Percentiles rank a stretch among this genome's conserved stretches.
Conservation (phyloP, 2,888 invertebrate species). For the Rhamnusium bicolor region DNA sequence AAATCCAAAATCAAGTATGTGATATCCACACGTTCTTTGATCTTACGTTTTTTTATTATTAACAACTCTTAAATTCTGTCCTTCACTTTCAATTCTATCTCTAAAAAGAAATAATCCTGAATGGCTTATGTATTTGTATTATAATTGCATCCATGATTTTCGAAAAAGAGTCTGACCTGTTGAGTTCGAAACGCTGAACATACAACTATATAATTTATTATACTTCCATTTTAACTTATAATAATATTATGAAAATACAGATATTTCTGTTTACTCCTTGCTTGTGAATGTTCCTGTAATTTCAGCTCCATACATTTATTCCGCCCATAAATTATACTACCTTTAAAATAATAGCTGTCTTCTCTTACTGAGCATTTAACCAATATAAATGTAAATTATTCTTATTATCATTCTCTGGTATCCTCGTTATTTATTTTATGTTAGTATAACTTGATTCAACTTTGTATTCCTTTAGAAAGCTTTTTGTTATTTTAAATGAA, state of each 20-base stretch:
- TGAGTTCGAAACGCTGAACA: too few species aligned
- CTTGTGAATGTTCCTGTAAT: not conserved
- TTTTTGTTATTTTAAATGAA: not conserved
- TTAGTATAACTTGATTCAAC: not conserved
- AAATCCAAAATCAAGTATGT: too few species aligned
- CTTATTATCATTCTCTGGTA: conserved; percentile 5
- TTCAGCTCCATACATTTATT: not conserved
- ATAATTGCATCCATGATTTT: too few species aligned
- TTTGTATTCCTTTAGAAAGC: not conserved
- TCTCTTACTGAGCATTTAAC: not conserved
- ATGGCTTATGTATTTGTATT: too few species aligned
- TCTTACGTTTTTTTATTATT: too few species aligned
- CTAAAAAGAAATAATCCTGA: too few species aligned
- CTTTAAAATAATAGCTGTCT: conserved; percentile 2
- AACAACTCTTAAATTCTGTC: too few species aligned
- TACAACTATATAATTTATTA: too few species aligned
- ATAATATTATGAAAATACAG: not conserved
- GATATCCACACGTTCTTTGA: too few species aligned
- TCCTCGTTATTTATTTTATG: conserved; percentile 1
- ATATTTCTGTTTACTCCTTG: not conserved
- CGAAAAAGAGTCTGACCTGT: too few species aligned
- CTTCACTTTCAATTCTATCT: too few species aligned
- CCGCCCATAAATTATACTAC: not conserved
- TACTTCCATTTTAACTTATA: too few species aligned
- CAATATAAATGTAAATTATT: conserved; percentile 25